Base-by-base conservation (phyloP, 2,888 invertebrate species). In the Lordiphosa fenestrarum region DNA sequence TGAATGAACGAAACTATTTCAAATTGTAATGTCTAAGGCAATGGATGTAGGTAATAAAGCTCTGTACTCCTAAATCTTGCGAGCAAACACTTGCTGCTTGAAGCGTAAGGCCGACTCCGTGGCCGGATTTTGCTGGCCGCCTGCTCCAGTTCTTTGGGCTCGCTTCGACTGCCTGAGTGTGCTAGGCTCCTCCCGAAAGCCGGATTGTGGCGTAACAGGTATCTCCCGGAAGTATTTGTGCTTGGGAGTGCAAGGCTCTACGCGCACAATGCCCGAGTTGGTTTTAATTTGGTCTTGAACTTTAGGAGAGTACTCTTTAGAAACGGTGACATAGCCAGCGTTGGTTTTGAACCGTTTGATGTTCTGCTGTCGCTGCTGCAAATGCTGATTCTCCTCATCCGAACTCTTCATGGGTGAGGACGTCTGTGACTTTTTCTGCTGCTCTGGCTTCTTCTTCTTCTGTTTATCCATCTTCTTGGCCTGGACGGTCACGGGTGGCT, bases 241-340 rank as follows among this genome's bases (percentile, higher is more conserved):
- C 6, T 36, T 67, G 4, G 89, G 89, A 0, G 88, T 86, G 4
- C 71, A 33, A 2, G 86, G 85, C 64, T 88, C 88, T 4, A 88
- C 87, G 15, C 69, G 60, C 2, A 89, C 74, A n/a, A 71, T 70
- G n/a, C 89, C 88, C 7, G 85, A 80, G 2, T 77, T 53, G 23
- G 84, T 72, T 21, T 78, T 68, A 13, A 87, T 52, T 6, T 65
- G 51, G 9, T 66, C 71, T 30, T 70, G 10, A 2, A 4, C 15
- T 6, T 7, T 53, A 12, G 25, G 49, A 3, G 37, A 33, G 10
- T n/a, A 13, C 3, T 25, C 25, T 7, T 30, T 66, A 30, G 40
- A 35, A 1, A 49, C 76, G 0, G 71, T 53, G 0, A 84, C 71
- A 53, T 71, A 72, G 2, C 87, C 87, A 10, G 86, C 76, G 13